Conservation (phyloP, 2,888 invertebrate species). For the Miltochrista miniata region DNA sequence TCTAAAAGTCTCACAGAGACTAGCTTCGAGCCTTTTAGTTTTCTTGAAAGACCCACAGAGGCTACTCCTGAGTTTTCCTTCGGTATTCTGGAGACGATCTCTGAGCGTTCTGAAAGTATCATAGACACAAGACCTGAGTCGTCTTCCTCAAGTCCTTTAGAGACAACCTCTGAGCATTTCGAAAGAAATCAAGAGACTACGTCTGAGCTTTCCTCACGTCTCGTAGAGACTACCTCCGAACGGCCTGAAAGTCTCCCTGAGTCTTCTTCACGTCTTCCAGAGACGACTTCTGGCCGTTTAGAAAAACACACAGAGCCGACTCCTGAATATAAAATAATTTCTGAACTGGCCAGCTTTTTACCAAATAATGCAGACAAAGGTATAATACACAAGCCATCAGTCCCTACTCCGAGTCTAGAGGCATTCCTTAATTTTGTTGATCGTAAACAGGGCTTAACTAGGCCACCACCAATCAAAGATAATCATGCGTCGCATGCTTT, state of each 20-base stretch:
- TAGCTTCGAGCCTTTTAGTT: too few relatives aligned
- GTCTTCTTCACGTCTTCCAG: not conserved
- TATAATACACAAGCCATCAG: not conserved
- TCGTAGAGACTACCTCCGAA: too few relatives aligned
- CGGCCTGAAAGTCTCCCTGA: not conserved
- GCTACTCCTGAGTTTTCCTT: not conserved
- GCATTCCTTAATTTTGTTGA: conserved; percentile 6
- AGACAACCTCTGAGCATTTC: too few relatives aligned
- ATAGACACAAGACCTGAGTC: not conserved
- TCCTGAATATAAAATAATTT: not conserved
- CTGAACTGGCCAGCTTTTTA: not conserved
- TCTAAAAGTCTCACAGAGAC: too few relatives aligned
- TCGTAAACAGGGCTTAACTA: not conserved
- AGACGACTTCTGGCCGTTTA: too few relatives aligned
- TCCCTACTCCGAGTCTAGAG: conserved; percentile 4
- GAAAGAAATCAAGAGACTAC: too few relatives aligned
- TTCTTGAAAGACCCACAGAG: not conserved
- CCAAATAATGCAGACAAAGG: not conserved
- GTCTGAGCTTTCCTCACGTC: too few relatives aligned
- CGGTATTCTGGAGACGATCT: not conserved
- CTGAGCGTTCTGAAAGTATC: too few relatives aligned
- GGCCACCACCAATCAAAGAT: not conserved
- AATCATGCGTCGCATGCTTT: not conserved
- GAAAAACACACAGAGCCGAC: too few relatives aligned
- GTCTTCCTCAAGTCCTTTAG: not conserved